Base-by-base conservation (phyloP, 2,113 vertebrate species). In the Lutjanus erythropterus region DNA sequence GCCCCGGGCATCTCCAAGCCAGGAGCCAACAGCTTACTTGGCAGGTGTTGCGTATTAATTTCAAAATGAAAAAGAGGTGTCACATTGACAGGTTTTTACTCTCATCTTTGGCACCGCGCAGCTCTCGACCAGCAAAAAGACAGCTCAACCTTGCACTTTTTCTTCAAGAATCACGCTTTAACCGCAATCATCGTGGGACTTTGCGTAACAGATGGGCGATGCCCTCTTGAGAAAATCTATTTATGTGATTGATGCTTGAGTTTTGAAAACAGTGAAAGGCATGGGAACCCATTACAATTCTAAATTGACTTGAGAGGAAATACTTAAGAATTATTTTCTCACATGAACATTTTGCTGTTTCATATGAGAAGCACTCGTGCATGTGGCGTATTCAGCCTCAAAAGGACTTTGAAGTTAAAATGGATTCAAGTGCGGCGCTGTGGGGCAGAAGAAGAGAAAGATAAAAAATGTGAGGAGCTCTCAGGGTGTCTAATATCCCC, bases 11-110 rank as follows among this genome's bases (percentile, higher is more conserved):
- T 53, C 68, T 71, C 76, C 42, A 52, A 33, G 60, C 71, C 31
- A 37, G 39, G 64, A 27, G 23, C 18, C 39, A 56, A 66, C 69
- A 82, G 84, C 79, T 86, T 84, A 55, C 27, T 86, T 85, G 85
- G 84, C 84, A 50, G 71, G 58, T 4, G 47, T 21, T 31, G 39
- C 3, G 60, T 29, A 79, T 86, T 47, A 0, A 76, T 64, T 84
- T 86, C 55, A 55, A 56, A 79, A 41, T 9, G 80, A 78, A 71
- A 60, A 76, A 14, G 66, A 67, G 41, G 78, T 53, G 71, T 49
- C 29, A 56, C n/a, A 16, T 2, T 60, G 14, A 62, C 83, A 52
- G 50, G 59, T 61, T 29, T 79, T 47, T 10, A 4, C 46, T 49
- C 62, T 80, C 39, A n/a, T n/a, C n/a, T n/a, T n/a, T n/a, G n/a